Percentiles rank a stretch among this genome's conserved stretches.
Evolutionary conservation across 1,140 invertebrate species (phyloP).

Genomic region (Cydia amplana): DNA sequence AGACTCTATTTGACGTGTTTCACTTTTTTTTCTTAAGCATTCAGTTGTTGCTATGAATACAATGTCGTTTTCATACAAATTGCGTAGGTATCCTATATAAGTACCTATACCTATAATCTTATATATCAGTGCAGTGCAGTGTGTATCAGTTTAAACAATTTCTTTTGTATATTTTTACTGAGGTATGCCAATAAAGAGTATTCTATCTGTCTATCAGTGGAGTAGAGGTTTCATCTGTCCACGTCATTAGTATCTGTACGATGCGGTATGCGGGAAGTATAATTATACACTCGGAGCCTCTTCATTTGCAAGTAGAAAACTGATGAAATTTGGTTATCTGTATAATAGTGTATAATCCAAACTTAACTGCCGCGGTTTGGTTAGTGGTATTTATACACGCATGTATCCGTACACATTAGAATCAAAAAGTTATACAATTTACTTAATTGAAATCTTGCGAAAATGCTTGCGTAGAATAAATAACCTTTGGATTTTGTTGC

Average conservation of each 20-base stretch:
- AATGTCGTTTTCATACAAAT: background rate
- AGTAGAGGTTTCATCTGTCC: background rate
- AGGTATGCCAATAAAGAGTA: too few species aligned
- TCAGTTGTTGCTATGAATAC: too few species aligned
- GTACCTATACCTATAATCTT: too few species aligned
- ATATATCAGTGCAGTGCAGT: too few species aligned
- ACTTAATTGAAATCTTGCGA: background rate
- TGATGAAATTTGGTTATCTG: conserved; percentile 23
- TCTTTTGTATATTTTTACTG: too few species aligned
- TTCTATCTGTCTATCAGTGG: background rate
- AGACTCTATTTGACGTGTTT: too few species aligned
- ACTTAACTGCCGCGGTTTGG: background rate
- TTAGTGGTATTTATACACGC: conserved; percentile 7
- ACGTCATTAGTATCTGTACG: background rate
- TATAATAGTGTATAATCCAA: too few species aligned
- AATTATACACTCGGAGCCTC: background rate
- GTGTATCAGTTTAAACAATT: too few species aligned
- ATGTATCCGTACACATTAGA: background rate
- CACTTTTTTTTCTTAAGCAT: too few species aligned
- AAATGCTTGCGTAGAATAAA: background rate
- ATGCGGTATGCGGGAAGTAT: background rate
- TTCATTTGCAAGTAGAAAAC: conserved; percentile 29
- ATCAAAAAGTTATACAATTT: conserved; percentile 20
- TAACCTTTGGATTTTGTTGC: background rate
- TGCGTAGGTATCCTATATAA: background rate